Percentiles rank a stretch among this genome's conserved stretches.
These are phyloP conservation scores for Tetramorium parvispinum DNA, from an alignment of 1,140 invertebrate species.

Conservation along the genomic window DNA sequence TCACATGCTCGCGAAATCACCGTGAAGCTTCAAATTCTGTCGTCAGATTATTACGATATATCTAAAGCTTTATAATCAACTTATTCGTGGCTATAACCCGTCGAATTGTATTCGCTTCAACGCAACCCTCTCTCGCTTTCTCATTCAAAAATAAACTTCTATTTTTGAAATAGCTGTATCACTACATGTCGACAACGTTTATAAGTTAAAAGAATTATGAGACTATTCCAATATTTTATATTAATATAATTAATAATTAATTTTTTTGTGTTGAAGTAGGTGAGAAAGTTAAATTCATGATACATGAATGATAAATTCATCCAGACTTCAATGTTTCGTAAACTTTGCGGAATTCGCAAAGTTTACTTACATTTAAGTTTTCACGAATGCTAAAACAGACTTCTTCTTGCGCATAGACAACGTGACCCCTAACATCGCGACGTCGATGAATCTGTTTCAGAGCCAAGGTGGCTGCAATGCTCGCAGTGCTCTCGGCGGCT, in stretches of 20 bases:
- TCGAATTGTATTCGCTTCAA: not conserved
- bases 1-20: constrained; percentile 42
- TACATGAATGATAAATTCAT: not conserved
- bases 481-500: constrained; percentile 96
- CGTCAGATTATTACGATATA: constrained; percentile 47
- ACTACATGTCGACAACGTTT: not conserved
- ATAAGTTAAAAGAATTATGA: not conserved
- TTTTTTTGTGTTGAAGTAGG: not conserved
- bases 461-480: constrained; percentile 97
- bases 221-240: not conserved
- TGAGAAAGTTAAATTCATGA: not conserved
- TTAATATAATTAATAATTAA: not conserved
- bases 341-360: not conserved
- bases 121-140: not conserved
- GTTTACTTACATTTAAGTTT: not conserved
- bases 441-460: constrained; percentile 89
- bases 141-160: not conserved
- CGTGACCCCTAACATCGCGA: not conserved
- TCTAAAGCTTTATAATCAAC: constrained; percentile 36
- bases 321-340: not conserved
- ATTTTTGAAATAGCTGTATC: not conserved
- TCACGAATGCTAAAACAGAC: not conserved
- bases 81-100: not conserved
- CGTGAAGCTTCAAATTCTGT: constrained; percentile 39
- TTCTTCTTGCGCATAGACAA: not conserved